These are phyloP conservation scores for Orestias chungarensis DNA, from an alignment of 2,797 vertebrate genomes.

Conservation along the genomic window DNA sequence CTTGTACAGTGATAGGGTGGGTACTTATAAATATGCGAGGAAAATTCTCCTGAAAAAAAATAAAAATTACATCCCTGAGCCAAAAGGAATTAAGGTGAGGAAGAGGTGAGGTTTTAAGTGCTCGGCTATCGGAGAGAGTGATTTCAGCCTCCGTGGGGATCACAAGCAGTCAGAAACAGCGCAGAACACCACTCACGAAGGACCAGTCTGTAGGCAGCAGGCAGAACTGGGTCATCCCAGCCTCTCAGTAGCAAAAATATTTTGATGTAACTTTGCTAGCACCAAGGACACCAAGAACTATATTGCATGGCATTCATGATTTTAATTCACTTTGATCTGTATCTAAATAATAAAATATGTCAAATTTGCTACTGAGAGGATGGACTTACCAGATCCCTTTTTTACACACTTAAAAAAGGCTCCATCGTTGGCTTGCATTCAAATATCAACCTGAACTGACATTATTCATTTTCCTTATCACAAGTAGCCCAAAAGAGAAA, in stretches of 20 bases:
- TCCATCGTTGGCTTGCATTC: slow-evolving; percentile 81
- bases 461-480: slow-evolving; percentile 65
- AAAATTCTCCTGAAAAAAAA: slow-evolving; percentile 55
- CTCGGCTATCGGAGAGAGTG: slow-evolving; percentile 50
- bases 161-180: slow-evolving; percentile 61
- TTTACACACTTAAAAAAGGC: slow-evolving; percentile 72
- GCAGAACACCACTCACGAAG: slow-evolving; percentile 74
- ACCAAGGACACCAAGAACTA: not conserved
- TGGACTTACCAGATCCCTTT: slow-evolving; percentile 55
- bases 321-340: slow-evolving; percentile 8
- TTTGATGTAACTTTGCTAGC: not conserved
- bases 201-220: slow-evolving; percentile 78
- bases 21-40: slow-evolving; percentile 41
- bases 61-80: slow-evolving; percentile 74
- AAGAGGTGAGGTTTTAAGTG: slow-evolving; percentile 64
- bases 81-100: slow-evolving; percentile 45
- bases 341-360: slow-evolving; percentile 3
- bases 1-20: no score
- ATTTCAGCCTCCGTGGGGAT: slow-evolving; percentile 53
- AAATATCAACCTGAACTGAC: slow-evolving; percentile 76
- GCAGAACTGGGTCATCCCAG: slow-evolving; percentile 52
- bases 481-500: slow-evolving; percentile 73
- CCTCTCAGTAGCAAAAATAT: slow-evolving; percentile 60
- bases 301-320: not conserved
- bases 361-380: slow-evolving; percentile 55